Evolutionary conservation across 2,797 vertebrate genomes (phyloP), one percentile per base, ranked within the genome.

Genomic region (Scarus forsteni): DNA sequence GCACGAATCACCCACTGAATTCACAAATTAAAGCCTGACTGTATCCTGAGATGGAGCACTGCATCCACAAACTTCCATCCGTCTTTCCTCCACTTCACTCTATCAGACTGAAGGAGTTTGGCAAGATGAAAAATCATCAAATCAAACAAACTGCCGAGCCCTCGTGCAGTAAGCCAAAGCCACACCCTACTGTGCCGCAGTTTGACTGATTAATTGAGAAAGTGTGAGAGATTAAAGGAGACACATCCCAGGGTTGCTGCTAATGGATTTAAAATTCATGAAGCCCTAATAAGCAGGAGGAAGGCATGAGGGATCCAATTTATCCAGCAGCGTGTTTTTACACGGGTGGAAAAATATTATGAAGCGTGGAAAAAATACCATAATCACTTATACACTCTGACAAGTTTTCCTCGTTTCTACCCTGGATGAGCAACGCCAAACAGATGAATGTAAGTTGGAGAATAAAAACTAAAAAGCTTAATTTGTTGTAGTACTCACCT

Each of bases 401-500:
- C 27, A 53, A 10, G 58, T 75, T 53, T 67, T 58, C 36, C 35
- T 27, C 52, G 27, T 66, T 3, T 53, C 73, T 63, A 6, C 55
- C 50, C n/a, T 27, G 1, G 1, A 59, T 8, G 50, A 27, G 27
- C 3, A 14, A 2, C 19, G 34, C 19, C 11, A 34, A 3, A 7
- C 2, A 34, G 49, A 27, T 27, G 27, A 27, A 27, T 27, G 27
- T 27, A 27, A 27, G 27, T 27, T 27, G 27, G 27, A 27, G 27
- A 27, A 27, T 27, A 2, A 27, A 27, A 27, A 27, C 27, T 2
- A 27, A 54, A 59, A 55, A 48, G 51, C 35, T 42, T 10, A 51
- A 60, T 92, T 54, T 10, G 16, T 1, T 4, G 15, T 35, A 55
- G 42, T n/a, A 81, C 88, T 60, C 93, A 99, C 98, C 98, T 94